These are phyloP conservation scores for Lasioglossum albipes DNA, from an alignment of 1,140 invertebrate genomes.

Conservation along the genomic window DNA sequence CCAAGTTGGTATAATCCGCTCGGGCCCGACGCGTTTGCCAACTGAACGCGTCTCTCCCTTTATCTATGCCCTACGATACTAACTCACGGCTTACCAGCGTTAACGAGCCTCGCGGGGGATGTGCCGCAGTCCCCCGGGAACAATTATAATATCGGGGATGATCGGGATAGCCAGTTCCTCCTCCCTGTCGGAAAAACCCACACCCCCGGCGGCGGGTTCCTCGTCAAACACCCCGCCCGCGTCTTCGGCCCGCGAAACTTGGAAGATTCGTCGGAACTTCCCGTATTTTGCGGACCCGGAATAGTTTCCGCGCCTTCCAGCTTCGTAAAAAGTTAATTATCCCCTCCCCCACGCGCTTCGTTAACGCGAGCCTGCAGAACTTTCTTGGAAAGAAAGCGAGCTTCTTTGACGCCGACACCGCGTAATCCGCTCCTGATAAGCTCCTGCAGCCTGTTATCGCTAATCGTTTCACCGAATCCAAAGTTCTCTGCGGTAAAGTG, in stretches of 20 bases:
- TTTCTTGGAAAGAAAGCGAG: too few species aligned
- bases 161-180: constrained; percentile 15
- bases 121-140: constrained; percentile 40
- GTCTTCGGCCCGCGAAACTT: not conserved
- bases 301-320: not conserved
- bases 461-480: too few species aligned
- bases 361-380: too few species aligned
- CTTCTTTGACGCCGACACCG: too few species aligned
- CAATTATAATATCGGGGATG: constrained; percentile 49
- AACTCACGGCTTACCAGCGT: constrained; percentile 63
- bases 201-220: too few species aligned
- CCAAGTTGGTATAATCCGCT: constrained; percentile 53
- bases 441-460: too few species aligned
- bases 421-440: too few species aligned
- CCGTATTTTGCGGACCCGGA: not conserved
- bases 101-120: constrained; percentile 49
- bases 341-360: not conserved
- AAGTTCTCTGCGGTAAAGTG: too few species aligned
- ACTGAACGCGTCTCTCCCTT: constrained; percentile 57
- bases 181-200: not conserved
- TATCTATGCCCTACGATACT: constrained; percentile 67
- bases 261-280: not conserved
- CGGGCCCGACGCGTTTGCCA: constrained; percentile 46
- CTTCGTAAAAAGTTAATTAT: not conserved
- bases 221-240: not conserved